A percentile compares a stretch with the other conserved stretches of the same genome.
phyloP scores from a whole-genome alignment of 92 coral and sea anemone species.

The Epizoanthus rinbou region DNA sequence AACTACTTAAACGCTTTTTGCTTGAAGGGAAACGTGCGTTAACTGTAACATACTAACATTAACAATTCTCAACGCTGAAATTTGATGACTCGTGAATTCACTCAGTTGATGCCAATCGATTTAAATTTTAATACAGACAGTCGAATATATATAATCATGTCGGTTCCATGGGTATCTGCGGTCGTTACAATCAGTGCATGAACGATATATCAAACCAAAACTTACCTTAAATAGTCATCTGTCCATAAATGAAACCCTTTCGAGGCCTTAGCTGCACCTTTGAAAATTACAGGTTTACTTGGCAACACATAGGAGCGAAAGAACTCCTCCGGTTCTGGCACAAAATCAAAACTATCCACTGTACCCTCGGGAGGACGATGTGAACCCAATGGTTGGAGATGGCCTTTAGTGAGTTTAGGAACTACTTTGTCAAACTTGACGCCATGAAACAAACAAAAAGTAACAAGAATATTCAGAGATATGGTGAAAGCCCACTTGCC shows the following conservation, averaged over 20 bases:
- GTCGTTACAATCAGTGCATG: background rate
- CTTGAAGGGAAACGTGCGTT: no score
- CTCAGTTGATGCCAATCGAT: no score
- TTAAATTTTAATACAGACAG: no score
- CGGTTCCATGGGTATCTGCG: background rate
- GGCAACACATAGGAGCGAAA: slow-evolving; percentile 72
- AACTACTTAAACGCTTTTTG: no score
- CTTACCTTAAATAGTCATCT: slow-evolving; percentile 81
- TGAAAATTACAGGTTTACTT: slow-evolving; percentile 83
- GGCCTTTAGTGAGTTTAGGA: slow-evolving; percentile 87
- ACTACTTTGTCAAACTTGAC: slow-evolving; percentile 38
- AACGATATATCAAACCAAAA: background rate
- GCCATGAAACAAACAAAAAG: slow-evolving; percentile 7
- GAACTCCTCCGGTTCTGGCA: slow-evolving; percentile 80
- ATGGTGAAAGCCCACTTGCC: background rate
- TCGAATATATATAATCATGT: background rate
- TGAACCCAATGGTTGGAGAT: slow-evolving; percentile 89
- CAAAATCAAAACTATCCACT: slow-evolving; percentile 45
- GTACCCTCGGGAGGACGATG: slow-evolving; percentile 81
- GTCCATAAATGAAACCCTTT: slow-evolving; percentile 83
- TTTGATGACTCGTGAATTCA: no score
- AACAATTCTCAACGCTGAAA: no score
- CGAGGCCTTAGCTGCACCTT: slow-evolving; percentile 85
- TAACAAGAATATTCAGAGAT: background rate
- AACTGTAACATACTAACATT: no score